Percentiles rank a stretch among this genome's conserved stretches.
Conservation (phyloP, 2,797 vertebrate species). For the Neosilurus mollespiculum region DNA sequence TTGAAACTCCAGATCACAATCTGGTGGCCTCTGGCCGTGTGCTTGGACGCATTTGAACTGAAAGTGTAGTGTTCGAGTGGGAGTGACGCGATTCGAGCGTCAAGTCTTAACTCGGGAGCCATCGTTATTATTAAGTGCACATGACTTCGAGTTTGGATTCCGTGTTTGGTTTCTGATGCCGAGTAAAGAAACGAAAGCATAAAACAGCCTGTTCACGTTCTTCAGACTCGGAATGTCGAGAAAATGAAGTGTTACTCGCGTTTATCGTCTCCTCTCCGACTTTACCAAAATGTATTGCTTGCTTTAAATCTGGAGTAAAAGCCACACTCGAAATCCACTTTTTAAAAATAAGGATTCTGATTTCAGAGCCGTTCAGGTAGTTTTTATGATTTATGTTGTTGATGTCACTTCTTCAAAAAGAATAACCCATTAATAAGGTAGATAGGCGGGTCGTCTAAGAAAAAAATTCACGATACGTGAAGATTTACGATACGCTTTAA, state of each 20-base stretch:
- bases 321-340: background rate
- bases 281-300: background rate
- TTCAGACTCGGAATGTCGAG: background rate
- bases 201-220: slow-evolving; percentile 35
- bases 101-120: slow-evolving; percentile 41
- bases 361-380: background rate
- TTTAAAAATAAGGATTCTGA: background rate
- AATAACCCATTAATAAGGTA: background rate
- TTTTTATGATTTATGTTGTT: background rate
- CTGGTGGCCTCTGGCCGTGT: slow-evolving; percentile 49
- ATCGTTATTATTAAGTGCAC: slow-evolving; percentile 54
- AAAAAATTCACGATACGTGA: background rate
- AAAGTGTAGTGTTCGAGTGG: slow-evolving; percentile 53
- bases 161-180: slow-evolving; percentile 8
- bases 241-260: background rate
- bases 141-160: slow-evolving; percentile 38
- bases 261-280: background rate
- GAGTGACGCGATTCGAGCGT: slow-evolving; percentile 11
- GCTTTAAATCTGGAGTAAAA: background rate
- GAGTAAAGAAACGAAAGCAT: slow-evolving; percentile 48
- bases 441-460: too few species aligned
- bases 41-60: slow-evolving; percentile 59
- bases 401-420: background rate
- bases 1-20: slow-evolving; percentile 48
- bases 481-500: background rate